Evolutionary conservation across 2,888 invertebrate genomes (phyloP), one percentile per base, ranked within the genome.

Genomic region (Lochmaea capreae): DNA sequence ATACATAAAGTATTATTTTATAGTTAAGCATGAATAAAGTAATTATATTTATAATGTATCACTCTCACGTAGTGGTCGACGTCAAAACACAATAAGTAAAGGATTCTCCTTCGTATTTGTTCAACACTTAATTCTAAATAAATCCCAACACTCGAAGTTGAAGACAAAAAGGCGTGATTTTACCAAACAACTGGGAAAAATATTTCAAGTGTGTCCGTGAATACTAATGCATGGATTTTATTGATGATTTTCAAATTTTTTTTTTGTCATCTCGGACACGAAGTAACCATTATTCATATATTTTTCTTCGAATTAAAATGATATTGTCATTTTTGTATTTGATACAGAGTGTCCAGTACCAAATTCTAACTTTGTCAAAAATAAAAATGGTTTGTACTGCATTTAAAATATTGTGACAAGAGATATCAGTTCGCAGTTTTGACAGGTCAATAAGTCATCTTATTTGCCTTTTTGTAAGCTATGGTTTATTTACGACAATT

Each of bases 271-370:
- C 73, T 63, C n/a, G 57, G 49, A 49, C 49, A 65, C 54, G 65
- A 69, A 26, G 22, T 39, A 66, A 52, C 61, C 71, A 76, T 76
- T 74, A 76, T 74, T 77, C 73, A 73, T 76, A 74, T 78, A 73
- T 73, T 70, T 72, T 76, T 74, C 77, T 73, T 61, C 52, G 74
- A 74, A 76, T 71, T 63, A 71, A 71, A 74, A 72, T 16, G 14
- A 67, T 39, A 26, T 26, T 26, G 57, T 67, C 14, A 18, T n/a
- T 52, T 14, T 9, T 57, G 18, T 33, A 8, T 67, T 67, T 33
- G 12, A 67, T 57, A 67, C 52, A 33, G 52, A 26, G 11, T 18
- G 67, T 33, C 54, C 26, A 4, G 14, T 12, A 14, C 11, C 5
- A 26, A 26, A 14, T 14, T 14, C 14, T 46, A 2, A 11, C 22